Percentiles rank a stretch among this genome's conserved stretches.
These are phyloP conservation scores for Eretmochelys imbricata DNA, from an alignment of 2,113 vertebrate genomes.

Conservation along the genomic window DNA sequence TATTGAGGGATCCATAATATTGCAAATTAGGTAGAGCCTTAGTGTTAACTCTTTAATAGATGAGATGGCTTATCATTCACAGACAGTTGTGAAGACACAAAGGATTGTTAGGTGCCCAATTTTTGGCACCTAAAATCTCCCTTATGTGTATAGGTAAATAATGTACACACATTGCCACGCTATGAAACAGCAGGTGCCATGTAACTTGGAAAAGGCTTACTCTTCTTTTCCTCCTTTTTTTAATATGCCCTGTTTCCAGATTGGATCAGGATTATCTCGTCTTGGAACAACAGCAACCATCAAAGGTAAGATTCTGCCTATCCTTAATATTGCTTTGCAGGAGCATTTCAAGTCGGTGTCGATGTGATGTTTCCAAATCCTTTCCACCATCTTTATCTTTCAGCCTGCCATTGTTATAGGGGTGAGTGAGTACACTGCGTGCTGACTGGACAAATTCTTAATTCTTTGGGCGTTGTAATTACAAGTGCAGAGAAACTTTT, in stretches of 20 bases:
- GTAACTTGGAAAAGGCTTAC: background rate
- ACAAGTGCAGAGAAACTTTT: background rate
- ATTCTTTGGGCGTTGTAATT: background rate
- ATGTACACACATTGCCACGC: background rate
- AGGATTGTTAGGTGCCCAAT: background rate
- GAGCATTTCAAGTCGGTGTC: background rate
- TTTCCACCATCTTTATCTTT: background rate
- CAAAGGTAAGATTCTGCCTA: slow-evolving; percentile 83
- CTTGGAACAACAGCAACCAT: slow-evolving; percentile 85
- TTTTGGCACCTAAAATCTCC: background rate
- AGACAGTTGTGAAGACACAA: background rate
- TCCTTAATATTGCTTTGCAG: background rate
- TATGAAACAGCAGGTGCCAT: background rate
- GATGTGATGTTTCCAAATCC: background rate
- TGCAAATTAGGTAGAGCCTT: background rate
- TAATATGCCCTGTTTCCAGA: slow-evolving; percentile 78
- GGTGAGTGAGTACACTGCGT: background rate
- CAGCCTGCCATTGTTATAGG: background rate
- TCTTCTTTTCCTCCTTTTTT: background rate
- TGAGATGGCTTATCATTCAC: background rate
- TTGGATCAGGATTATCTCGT: slow-evolving; percentile 85
- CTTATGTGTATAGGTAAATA: background rate
- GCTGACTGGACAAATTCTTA: background rate
- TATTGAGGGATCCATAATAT: background rate
- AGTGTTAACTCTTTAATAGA: background rate